Evolutionary conservation across 2,113 vertebrate species (phyloP), one percentile per base, ranked within the genome.

Genomic region (Myrmophylax atrothorax): DNA sequence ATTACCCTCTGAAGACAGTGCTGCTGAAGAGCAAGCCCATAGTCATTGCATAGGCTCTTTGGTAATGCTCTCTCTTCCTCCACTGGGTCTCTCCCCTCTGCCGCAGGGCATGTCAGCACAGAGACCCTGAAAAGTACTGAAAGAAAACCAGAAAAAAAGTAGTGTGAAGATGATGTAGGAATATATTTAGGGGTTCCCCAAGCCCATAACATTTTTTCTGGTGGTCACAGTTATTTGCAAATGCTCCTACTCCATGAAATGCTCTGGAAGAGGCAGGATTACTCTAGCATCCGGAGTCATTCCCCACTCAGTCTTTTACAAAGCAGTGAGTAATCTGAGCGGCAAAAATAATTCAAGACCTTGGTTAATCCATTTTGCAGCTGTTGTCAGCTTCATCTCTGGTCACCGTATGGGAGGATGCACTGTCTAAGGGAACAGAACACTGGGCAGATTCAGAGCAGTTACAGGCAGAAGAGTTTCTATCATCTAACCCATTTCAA

Each of bases 21-120:
- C 44, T 74, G 42, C 33, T n/a, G 60, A 84, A 69, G 33, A 63
- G 29, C 26, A 53, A 84, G 10, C 28, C 76, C 35, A 2, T 23
- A n/a, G 84, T 0, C 0, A 55, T 38, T 73, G 15, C 0, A 1
- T 1, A 63, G 38, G 12, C 22, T 81, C 16, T 42, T 77, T 33
- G 50, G 38, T 53, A 66, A 64, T 22, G 9, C 15, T 35, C 19
- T 16, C n/a, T 70, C 7, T 42, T 62, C 26, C 49, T 79, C 56
- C 63, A 14, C 53, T 31, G 49, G 79, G 33, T 38, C 64, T 63
- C 12, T 31, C 59, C 69, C 40, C 50, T 58, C 62, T 88, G 63
- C 18, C 69, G 52, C 24, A 53, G 55, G 66, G 29, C 59, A 70
- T 5, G 4, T 42, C 38, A 60, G 46, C 35, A 47, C 70, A 68